phyloP scores from a whole-genome alignment of 2,797 vertebrate species.

The Halcyon badia region DNA sequence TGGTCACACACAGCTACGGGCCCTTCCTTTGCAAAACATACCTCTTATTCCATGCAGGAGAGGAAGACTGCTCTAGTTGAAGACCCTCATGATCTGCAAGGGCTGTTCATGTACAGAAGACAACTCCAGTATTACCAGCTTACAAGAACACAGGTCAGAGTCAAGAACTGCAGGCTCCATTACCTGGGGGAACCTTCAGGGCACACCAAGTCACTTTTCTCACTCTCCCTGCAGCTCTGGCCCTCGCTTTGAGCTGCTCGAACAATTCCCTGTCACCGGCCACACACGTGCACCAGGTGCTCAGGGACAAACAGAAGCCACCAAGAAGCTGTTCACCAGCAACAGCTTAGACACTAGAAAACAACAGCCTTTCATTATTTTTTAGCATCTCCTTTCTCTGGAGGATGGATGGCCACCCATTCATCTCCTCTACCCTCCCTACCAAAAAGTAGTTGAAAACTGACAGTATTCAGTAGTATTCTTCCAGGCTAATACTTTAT shows the following conservation, averaged over 20 bases:
- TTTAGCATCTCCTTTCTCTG: not conserved
- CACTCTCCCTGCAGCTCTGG: not conserved
- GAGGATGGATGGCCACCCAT: not conserved
- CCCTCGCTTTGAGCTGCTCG: not conserved
- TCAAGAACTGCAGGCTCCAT: not conserved
- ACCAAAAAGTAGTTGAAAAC: not conserved
- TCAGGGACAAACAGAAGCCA: not conserved
- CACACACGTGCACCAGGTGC: constrained; percentile 21
- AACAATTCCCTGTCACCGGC: not conserved
- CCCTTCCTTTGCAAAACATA: not conserved
- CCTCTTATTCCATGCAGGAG: not conserved
- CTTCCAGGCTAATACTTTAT: not conserved
- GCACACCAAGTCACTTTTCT: not conserved
- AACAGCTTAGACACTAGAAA: not conserved
- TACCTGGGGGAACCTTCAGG: not conserved
- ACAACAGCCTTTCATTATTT: not conserved
- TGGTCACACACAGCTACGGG: not conserved
- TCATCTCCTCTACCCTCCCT: not conserved
- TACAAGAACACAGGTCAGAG: not conserved
- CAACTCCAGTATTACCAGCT: not conserved
- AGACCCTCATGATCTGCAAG: not conserved
- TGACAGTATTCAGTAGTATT: not conserved
- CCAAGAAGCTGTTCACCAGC: not conserved
- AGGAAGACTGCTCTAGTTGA: not conserved
- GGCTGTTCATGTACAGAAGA: not conserved